Percentiles rank a stretch among this genome's conserved stretches.
These are phyloP conservation scores for Conus ventricosus DNA, from an alignment of 1,140 invertebrate genomes.

Conservation along the genomic window DNA sequence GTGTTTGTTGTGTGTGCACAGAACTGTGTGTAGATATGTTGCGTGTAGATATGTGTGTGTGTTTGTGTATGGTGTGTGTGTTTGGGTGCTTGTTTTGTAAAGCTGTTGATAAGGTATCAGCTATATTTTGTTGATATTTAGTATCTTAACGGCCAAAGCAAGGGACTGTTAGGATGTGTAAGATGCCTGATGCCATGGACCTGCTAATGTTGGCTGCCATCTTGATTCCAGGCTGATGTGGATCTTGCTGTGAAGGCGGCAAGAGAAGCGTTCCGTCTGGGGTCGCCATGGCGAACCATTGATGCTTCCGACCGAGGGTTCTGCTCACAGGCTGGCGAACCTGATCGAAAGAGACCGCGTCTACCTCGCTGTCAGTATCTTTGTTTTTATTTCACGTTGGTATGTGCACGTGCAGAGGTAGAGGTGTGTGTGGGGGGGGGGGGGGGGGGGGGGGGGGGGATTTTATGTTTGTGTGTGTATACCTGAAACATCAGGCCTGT, in stretches of 20 bases:
- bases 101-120: no score
- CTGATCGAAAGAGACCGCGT: constrained; percentile 85
- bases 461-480: background rate
- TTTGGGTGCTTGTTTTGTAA: no score
- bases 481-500: background rate
- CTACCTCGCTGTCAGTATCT: constrained; percentile 80
- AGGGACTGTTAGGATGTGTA: no score
- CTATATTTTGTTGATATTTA: no score
- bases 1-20: no score
- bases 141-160: no score
- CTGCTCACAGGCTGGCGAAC: constrained; percentile 86
- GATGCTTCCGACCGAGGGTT: constrained; percentile 88
- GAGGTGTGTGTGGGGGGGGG: background rate
- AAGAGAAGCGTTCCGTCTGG: constrained; percentile 77
- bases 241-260: constrained; percentile 91
- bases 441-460: no score
- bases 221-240: constrained; percentile 59
- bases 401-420: background rate
- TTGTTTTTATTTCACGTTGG: background rate
- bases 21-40: no score
- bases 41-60: no score
- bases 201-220: no score
- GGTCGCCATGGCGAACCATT: constrained; percentile 92
- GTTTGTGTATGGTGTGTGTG: no score
- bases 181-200: no score